phyloP scores from a whole-genome alignment of 1,140 invertebrate genomes.

The Pseudobourletiella spinata region DNA sequence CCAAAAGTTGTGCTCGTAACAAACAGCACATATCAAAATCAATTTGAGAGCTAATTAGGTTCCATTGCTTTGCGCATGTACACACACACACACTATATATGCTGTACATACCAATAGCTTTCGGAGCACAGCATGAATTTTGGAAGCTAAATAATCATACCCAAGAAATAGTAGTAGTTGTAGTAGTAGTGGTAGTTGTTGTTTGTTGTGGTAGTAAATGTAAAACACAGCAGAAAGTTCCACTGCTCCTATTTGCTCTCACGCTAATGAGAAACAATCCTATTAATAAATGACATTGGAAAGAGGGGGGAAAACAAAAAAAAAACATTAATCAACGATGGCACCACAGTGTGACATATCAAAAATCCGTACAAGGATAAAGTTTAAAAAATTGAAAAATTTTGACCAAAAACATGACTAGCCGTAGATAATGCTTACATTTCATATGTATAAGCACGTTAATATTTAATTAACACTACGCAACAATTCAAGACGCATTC shows the following conservation, averaged over 20 bases:
- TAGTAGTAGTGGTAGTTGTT: background rate
- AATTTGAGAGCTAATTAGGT: too few relatives aligned
- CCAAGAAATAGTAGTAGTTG: background rate
- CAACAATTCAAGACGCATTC: background rate
- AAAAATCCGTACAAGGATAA: slow-evolving; percentile 3
- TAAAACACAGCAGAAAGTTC: too few relatives aligned
- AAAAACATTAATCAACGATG: slow-evolving; percentile 11
- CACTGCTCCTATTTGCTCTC: too few relatives aligned
- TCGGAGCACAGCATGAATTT: too few relatives aligned
- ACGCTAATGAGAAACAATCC: too few relatives aligned
- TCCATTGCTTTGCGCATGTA: too few relatives aligned
- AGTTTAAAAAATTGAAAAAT: slow-evolving; percentile 29
- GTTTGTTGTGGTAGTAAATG: background rate
- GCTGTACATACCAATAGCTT: too few relatives aligned
- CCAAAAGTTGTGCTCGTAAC: too few relatives aligned
- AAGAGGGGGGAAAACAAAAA: slow-evolving; percentile 10
- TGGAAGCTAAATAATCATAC: too few relatives aligned
- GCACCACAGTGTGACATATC: slow-evolving; percentile 27
- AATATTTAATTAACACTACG: background rate
- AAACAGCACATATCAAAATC: too few relatives aligned
- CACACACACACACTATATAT: too few relatives aligned
- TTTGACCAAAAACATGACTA: slow-evolving; percentile 33
- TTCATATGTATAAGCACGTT: slow-evolving; percentile 1
- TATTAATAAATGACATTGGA: too few relatives aligned
- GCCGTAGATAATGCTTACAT: slow-evolving; percentile 26